Conservation (phyloP, 2,113 vertebrate species). For the Donacobius atricapilla region DNA sequence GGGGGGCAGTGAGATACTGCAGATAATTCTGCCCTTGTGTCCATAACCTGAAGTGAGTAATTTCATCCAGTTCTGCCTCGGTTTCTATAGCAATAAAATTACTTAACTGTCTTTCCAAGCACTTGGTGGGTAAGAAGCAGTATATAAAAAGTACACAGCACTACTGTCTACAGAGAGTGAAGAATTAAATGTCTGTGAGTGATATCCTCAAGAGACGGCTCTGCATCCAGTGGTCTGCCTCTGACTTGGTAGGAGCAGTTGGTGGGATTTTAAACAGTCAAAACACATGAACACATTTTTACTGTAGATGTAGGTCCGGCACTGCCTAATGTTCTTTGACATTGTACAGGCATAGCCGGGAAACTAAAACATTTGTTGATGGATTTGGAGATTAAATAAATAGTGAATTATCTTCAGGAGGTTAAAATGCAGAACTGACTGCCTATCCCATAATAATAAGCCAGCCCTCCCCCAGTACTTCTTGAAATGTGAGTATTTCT, state of each 20-base stretch:
- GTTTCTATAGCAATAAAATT: neutral
- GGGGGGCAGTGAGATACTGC: neutral
- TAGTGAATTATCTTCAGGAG: constrained; percentile 22
- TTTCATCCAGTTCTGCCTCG: neutral
- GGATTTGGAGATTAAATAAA: constrained; percentile 57
- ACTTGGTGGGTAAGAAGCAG: neutral
- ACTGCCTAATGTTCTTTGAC: constrained; percentile 23
- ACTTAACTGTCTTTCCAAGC: neutral
- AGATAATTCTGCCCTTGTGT: neutral
- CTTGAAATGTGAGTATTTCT: constrained; percentile 11
- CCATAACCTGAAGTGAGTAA: neutral
- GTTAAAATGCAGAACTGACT: neutral
- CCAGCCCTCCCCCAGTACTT: neutral
- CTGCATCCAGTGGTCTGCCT: neutral
- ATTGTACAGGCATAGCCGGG: neutral
- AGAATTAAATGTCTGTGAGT: neutral
- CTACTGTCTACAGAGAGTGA: neutral
- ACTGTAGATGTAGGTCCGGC: neutral
- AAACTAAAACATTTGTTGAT: constrained; percentile 53
- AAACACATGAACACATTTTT: constrained; percentile 23
- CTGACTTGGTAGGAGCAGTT: neutral
- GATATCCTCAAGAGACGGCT: neutral
- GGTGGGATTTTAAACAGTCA: constrained; percentile 22
- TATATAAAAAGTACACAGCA: neutral
- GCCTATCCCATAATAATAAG: neutral